phyloP scores from a whole-genome alignment of 1,140 invertebrate genomes.

The Bombus waltoni region DNA sequence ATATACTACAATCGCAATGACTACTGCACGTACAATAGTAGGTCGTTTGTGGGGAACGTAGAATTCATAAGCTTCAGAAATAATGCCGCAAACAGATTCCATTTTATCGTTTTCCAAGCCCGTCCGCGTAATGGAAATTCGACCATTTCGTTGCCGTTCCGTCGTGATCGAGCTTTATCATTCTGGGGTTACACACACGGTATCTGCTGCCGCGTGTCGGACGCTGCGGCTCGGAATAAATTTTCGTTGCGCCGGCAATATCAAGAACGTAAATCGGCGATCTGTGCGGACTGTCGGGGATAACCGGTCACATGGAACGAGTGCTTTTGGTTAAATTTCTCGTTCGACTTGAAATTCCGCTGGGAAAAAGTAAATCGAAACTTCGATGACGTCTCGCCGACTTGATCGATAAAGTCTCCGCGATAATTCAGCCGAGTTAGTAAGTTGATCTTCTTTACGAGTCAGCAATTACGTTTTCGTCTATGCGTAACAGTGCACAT shows the following conservation, averaged over 20 bases:
- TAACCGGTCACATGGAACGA: not conserved
- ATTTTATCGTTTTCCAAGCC: constrained; percentile 19
- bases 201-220: constrained; percentile 1
- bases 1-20: not conserved
- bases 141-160: constrained; percentile 22
- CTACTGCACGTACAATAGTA: not conserved
- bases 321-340: not conserved
- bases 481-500: too few relatives aligned
- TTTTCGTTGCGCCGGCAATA: constrained; percentile 29
- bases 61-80: constrained; percentile 36
- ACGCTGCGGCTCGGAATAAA: constrained; percentile 32
- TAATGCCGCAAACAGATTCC: constrained; percentile 31
- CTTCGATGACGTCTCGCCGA: too few relatives aligned
- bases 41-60: not conserved
- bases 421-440: not conserved
- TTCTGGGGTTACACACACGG: constrained; percentile 6
- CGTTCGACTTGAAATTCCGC: not conserved
- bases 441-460: not conserved
- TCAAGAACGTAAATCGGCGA: constrained; percentile 39
- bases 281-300: not conserved
- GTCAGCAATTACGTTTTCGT: too few relatives aligned
- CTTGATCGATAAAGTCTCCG: too few relatives aligned
- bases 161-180: constrained; percentile 42
- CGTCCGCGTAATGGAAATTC: constrained; percentile 34
- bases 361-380: not conserved